Evolutionary conservation across 1,140 invertebrate species (phyloP), one percentile per base, ranked within the genome.

Genomic region (Teleopsis dalmanni): DNA sequence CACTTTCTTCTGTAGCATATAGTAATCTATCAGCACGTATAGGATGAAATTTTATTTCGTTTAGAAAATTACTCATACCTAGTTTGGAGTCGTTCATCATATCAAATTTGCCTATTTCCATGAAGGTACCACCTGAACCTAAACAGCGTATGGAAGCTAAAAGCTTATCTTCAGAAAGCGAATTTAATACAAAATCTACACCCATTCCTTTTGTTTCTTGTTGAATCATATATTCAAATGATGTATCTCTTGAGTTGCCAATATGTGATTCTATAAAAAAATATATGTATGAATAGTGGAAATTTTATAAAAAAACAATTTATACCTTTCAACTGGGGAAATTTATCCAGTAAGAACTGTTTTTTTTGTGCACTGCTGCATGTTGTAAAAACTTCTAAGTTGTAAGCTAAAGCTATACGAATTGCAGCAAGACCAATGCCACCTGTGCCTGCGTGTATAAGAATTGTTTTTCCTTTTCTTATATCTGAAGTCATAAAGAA

Each of bases 381-480:
- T 4, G 85, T 89, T 34, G 84, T 87, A 61, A 78, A 90, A 10
- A 87, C 77, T 19, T 76, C 75, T 62, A 87, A 84, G 4, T 81
- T 81, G 64, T 79, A 76, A 54, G 78, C 75, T 4, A 90, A 73
- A 0, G 86, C 86, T 18, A 92, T 78, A 44, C 81, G 77, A 57
- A 93, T 91, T 27, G 88, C 87, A 1, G 88, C 88, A 60, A 89
- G 81, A 0, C 90, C 90, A n/a, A 93, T 86, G 23, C 88, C 90
- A 19, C 90, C 90, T 48, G 83, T 83, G 10, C 89, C 91, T n/a
- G 89, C 84, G 70, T 94, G 91, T 59, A 94, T 91, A 1, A 92
- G 75, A 19, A 92, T 75, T 2, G 74, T 78, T 54, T 89, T 84
- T 3, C 85, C 85, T 43, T 74, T 75, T 48, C 76, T 69, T 48